Evolutionary conservation across 2,797 vertebrate genomes (phyloP).

Genomic region (Pantherophis vulpinus): DNA sequence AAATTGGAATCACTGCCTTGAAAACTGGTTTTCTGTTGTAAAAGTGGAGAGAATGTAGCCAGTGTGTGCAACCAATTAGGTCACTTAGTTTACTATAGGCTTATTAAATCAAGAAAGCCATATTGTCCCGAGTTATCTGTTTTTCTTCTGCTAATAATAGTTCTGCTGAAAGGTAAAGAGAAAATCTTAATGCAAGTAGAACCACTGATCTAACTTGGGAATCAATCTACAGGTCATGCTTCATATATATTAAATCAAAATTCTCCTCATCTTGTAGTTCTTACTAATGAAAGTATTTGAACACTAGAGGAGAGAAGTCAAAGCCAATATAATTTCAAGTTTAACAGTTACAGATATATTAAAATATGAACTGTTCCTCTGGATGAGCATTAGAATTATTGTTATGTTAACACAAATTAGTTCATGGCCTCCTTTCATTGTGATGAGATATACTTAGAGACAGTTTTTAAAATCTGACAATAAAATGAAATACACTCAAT

Average conservation of each 20-base stretch:
- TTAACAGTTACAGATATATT: conserved; percentile 31
- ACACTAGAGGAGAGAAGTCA: conserved; percentile 6
- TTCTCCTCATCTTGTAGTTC: conserved; percentile 9
- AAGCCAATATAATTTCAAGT: conserved; percentile 21
- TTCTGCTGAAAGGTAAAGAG: not conserved
- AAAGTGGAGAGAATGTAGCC: not conserved
- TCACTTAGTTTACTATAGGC: not conserved
- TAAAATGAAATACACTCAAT: conserved; percentile 55
- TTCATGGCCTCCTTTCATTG: conserved; percentile 50
- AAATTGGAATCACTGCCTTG: not conserved
- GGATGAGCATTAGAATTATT: conserved; percentile 46
- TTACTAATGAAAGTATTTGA: conserved; percentile 17
- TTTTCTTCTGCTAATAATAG: not conserved
- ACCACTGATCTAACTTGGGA: not conserved
- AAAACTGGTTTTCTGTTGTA: not conserved
- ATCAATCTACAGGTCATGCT: not conserved
- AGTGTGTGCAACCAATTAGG: not conserved
- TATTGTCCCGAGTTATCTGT: not conserved
- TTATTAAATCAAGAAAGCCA: not conserved
- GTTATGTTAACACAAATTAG: conserved; percentile 62
- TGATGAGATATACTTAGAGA: conserved; percentile 42
- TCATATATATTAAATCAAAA: conserved; percentile 15
- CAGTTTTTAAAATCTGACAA: conserved; percentile 56
- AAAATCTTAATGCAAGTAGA: not conserved
- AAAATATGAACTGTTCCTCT: conserved; percentile 49